These are phyloP conservation scores for Myotis myotis DNA, from an alignment of 2,797 vertebrate species.

Conservation along the genomic window DNA sequence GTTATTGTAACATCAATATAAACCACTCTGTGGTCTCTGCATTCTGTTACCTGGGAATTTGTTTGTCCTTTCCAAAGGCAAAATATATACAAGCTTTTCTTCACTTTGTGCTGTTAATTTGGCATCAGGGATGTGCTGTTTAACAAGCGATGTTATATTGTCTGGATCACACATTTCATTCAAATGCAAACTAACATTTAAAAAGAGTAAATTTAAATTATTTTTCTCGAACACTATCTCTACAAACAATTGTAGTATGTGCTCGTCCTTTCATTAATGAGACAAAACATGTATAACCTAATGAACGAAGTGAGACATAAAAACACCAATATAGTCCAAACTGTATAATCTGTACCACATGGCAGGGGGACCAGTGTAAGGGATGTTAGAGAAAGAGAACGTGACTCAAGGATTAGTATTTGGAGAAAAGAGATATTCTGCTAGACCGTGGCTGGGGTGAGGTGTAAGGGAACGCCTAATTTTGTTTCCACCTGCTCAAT, in stretches of 20 bases:
- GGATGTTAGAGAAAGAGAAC: not conserved
- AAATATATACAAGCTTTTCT: slow-evolving; percentile 88
- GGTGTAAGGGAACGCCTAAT: not conserved
- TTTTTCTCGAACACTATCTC: not conserved
- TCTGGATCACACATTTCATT: slow-evolving; percentile 83
- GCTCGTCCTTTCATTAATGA: not conserved
- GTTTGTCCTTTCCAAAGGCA: slow-evolving; percentile 90
- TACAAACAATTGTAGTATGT: not conserved
- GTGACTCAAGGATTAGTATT: not conserved
- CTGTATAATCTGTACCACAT: not conserved
- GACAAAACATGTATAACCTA: not conserved
- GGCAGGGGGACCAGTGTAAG: not conserved
- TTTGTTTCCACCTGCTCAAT: not conserved
- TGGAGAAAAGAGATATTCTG: not conserved
- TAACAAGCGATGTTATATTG: slow-evolving; percentile 83
- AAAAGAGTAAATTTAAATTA: slow-evolving; percentile 34
- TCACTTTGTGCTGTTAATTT: slow-evolving; percentile 86
- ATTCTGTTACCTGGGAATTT: slow-evolving; percentile 88
- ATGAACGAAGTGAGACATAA: not conserved
- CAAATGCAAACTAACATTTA: slow-evolving; percentile 87
- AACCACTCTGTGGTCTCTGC: not conserved
- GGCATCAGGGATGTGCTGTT: slow-evolving; percentile 87
- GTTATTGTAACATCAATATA: not conserved
- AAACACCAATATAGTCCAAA: not conserved
- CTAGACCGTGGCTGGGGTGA: not conserved